These are phyloP conservation scores for Holacanthella duospinosa DNA, from an alignment of 2,888 invertebrate genomes.

Conservation along the genomic window DNA sequence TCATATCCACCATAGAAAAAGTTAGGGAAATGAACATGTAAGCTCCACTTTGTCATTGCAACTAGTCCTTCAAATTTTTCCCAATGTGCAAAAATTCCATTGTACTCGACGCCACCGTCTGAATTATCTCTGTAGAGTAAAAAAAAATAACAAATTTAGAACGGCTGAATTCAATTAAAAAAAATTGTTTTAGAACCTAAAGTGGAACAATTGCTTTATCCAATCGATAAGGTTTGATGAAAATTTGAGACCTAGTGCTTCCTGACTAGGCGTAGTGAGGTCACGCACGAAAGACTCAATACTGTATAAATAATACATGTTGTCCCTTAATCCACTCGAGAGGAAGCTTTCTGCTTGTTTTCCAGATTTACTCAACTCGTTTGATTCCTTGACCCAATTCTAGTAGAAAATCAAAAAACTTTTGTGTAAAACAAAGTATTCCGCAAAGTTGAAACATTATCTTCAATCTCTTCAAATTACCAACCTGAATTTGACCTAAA, in stretches of 20 bases:
- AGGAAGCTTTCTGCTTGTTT: no score
- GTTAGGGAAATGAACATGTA: constrained; percentile 31
- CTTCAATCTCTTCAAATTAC: no score
- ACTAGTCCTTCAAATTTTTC: constrained; percentile 28
- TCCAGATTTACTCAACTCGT: neutral
- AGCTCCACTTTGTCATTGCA: constrained; percentile 24
- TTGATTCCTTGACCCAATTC: neutral
- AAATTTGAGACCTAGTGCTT: constrained; percentile 31
- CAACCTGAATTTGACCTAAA: no score
- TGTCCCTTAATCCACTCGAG: constrained; percentile 12
- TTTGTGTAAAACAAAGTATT: neutral
- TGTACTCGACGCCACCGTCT: constrained; percentile 27
- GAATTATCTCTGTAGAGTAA: neutral
- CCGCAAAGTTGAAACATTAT: no score
- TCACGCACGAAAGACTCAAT: constrained; percentile 36
- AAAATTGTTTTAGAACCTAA: neutral
- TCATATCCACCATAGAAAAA: constrained; percentile 25
- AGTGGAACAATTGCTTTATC: constrained; percentile 35
- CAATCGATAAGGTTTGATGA: constrained; percentile 25
- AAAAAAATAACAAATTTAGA: constrained; percentile 8
- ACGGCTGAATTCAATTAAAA: neutral
- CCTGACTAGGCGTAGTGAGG: constrained; percentile 34
- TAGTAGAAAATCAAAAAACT: neutral
- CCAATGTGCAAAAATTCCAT: constrained; percentile 35
- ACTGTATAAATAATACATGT: constrained; percentile 34